Base-by-base conservation (phyloP, 2,888 invertebrate species). In the Mycalesis mineus region DNA sequence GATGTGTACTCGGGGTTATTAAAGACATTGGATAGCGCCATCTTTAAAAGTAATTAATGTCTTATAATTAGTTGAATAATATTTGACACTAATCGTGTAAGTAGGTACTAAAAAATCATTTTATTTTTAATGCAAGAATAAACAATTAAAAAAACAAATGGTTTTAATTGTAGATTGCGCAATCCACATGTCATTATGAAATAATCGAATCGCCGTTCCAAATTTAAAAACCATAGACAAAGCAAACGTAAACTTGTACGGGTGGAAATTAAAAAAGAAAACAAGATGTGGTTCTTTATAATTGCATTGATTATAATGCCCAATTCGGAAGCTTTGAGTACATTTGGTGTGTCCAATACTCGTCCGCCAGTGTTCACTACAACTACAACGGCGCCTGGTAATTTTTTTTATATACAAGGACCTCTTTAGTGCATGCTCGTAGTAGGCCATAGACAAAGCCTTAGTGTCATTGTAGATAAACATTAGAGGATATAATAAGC, bases 301-400 rank as follows among this genome's bases (percentile, higher is more conserved):
- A 33, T 52, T 13, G 15, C 48, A 3, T 28, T 55, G 3, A 14
- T 61, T 22, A 44, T 51, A 48, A 45, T 45, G 7, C 13, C 44
- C 6, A 4, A 55, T 74, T 75, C 68, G 2, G 45, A 50, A 29
- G 81, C 93, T 17, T 84, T 94, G 63, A 93, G 93, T 58, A 93
- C 94, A 37, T 94, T 94, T 70, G 93, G 94, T 44, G 93, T 94
- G 68, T 92, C 92, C 14, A 93, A 91, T 72, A 91, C 92, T 41
- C 88, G 89, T 65, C 89, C 91, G 48, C 90, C 92, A 3, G 85
- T 90, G 29, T 80, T 78, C n/a, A 87, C 92, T 3, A 87, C 92
- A 5, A 90, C 90, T 33, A 91, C 91, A 41, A 91, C 92, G 9
- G 84, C 90, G 49, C 91, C 91, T 63, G 91, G 93, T 93, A 90